Evolutionary conservation across 2,797 vertebrate genomes (phyloP).

Genomic region (Enteromius treurensis): DNA sequence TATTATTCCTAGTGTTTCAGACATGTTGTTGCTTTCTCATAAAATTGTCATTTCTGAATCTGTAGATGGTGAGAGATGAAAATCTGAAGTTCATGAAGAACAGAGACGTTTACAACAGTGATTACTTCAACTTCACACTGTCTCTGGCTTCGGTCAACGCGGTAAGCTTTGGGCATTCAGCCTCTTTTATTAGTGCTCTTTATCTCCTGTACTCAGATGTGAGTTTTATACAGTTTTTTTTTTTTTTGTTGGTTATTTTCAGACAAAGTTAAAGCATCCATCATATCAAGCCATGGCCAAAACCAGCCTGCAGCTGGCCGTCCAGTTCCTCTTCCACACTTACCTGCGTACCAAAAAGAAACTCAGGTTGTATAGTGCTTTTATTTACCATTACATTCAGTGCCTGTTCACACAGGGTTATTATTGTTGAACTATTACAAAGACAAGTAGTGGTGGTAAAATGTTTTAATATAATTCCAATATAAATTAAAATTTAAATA

Average conservation of each 20-base stretch:
- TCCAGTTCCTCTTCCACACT: conserved; percentile 97
- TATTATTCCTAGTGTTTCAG: not conserved
- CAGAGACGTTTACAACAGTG: conserved; percentile 95
- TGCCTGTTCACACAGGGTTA: not conserved
- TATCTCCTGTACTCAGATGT: not conserved
- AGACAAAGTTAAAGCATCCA: conserved; percentile 97
- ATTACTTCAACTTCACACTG: conserved; percentile 98
- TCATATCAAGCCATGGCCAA: conserved; percentile 95
- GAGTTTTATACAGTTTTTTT: not conserved
- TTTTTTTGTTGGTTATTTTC: not conserved
- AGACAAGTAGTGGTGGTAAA: not conserved
- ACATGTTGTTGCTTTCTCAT: not conserved
- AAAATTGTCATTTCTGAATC: not conserved
- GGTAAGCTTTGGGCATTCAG: conserved; percentile 73
- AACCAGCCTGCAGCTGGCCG: conserved; percentile 92
- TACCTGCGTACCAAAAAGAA: conserved; percentile 98
- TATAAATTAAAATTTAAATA: no score
- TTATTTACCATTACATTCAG: not conserved
- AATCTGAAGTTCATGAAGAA: conserved; percentile 99
- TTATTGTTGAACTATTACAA: not conserved
- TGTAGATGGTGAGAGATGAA: conserved; percentile 96
- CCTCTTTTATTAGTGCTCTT: not conserved
- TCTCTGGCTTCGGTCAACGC: conserved; percentile 95
- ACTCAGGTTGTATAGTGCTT: conserved; percentile 82
- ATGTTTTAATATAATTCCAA: no score